Percentiles rank a stretch among this genome's conserved stretches.
These are phyloP conservation scores for Plagiodera versicolora DNA, from an alignment of 2,888 invertebrate species.

Conservation along the genomic window DNA sequence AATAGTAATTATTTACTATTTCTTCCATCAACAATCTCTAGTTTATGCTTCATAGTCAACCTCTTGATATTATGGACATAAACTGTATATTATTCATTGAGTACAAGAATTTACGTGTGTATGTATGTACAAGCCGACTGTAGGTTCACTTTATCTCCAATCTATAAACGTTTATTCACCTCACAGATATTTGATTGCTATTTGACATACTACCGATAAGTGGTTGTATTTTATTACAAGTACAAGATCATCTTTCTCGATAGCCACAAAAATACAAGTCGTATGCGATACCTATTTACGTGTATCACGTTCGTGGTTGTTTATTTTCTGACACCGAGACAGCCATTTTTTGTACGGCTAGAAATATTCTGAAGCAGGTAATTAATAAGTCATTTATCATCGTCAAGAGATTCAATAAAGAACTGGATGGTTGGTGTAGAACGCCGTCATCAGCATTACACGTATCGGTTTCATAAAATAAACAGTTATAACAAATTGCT, in stretches of 20 bases:
- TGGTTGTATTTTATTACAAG: constrained; percentile 44
- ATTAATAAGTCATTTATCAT: constrained; percentile 11
- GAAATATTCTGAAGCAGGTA: constrained; percentile 15
- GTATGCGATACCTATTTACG: constrained; percentile 29
- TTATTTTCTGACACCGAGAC: constrained; percentile 25
- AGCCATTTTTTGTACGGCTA: constrained; percentile 16
- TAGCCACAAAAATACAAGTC: constrained; percentile 31
- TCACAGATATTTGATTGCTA: constrained; percentile 43
- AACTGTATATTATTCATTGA: neutral
- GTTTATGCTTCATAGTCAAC: too few species aligned
- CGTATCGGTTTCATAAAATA: neutral
- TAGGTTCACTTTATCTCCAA: constrained; percentile 39
- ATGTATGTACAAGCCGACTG: constrained; percentile 6
- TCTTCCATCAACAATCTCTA: too few species aligned
- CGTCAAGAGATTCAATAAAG: constrained; percentile 29
- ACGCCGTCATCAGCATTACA: neutral
- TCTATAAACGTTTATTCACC: constrained; percentile 42
- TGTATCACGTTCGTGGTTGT: constrained; percentile 28
- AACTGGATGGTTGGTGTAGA: constrained; percentile 14
- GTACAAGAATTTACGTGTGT: neutral
- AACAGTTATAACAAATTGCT: neutral
- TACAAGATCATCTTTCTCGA: constrained; percentile 34
- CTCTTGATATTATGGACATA: neutral
- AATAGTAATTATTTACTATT: too few species aligned
- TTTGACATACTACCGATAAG: constrained; percentile 44